Evolutionary conservation across 2,888 invertebrate species (phyloP), one percentile per base, ranked within the genome.

Genomic region (Crepidodera aurea): DNA sequence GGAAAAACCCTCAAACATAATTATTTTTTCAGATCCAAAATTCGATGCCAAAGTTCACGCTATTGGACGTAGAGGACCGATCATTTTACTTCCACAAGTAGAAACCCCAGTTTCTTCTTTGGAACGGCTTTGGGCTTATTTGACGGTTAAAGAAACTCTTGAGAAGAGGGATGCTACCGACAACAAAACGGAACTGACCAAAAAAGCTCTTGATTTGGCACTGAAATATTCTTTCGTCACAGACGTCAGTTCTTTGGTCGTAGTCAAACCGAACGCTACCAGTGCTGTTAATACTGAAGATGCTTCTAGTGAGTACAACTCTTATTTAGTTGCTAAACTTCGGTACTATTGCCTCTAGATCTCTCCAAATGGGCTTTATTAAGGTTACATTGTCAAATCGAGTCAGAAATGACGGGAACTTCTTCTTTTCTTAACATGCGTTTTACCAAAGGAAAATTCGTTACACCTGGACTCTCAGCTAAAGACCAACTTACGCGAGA

Each of bases 241-340:
- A 0, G 85, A 88, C 2, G 80, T 89, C 53, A 89, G 88, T 1
- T 88, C 88, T 0, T 78, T 89, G 62, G 86, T 89, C 29, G 88
- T 89, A 1, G 87, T 87, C 6, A 88, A 88, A 71, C 87, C 88
- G 0, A 84, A 85, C 72, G 82, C 42, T 4, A 62, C 56, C 13
- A 62, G 46, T 42, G 55, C 67, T 15, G 69, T 71, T 18, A 53
- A 71, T 44, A 68, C 69, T 12, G 65, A 68, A 55, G 71, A 69
- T 57, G 71, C 72, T 7, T 57, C 56, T n/a, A 50, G 60, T 60
- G 19, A 54, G 60, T 60, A 37, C n/a, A n/a, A n/a, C n/a, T n/a
- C n/a, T n/a, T 27, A 6, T 27, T 6, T 27, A 6, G 27, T 27
- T n/a, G n/a, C n/a, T n/a, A n/a, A n/a, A n/a, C n/a, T n/a, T n/a